Conservation (phyloP, 2,888 invertebrate genomes). For the Pterobdella sp. region DNA sequence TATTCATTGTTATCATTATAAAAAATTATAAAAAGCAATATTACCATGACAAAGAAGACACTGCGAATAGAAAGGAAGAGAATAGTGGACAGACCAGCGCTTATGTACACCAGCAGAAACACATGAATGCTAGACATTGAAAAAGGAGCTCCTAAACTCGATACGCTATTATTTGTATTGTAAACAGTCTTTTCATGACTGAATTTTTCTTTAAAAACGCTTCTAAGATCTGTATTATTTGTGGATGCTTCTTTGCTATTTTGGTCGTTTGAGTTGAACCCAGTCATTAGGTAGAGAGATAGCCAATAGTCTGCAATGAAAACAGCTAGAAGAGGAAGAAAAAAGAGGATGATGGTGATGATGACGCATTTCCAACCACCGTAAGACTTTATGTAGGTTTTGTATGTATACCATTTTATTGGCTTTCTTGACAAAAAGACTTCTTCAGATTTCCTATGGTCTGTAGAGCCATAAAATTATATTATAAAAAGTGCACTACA, state of each 20-base stretch:
- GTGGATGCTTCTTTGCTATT: too few relatives aligned
- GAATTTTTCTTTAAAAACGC: too few relatives aligned
- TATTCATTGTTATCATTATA: background rate
- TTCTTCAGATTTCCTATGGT: conserved; percentile 43
- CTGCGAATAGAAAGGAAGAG: conserved; percentile 56
- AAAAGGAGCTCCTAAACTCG: too few relatives aligned
- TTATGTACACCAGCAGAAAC: conserved; percentile 56
- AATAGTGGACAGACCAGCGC: conserved; percentile 55
- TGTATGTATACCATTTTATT: conserved; percentile 52
- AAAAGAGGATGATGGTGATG: conserved; percentile 48
- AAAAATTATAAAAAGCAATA: background rate
- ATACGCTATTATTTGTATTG: too few relatives aligned
- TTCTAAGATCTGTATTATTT: too few relatives aligned
- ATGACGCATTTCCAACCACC: conserved; percentile 41
- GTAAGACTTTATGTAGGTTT: conserved; percentile 54
- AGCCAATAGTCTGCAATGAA: conserved; percentile 61
- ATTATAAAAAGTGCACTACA: too few relatives aligned
- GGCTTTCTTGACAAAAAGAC: conserved; percentile 40
- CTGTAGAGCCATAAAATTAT: background rate
- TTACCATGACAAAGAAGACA: conserved; percentile 56
- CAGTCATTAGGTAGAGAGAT: conserved; percentile 55
- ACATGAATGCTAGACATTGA: conserved; percentile 52
- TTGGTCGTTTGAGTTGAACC: conserved; percentile 45
- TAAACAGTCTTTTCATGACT: too few relatives aligned
- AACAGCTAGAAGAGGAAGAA: conserved; percentile 55